These are phyloP conservation scores for Oryzias woworae DNA, from an alignment of 2,113 vertebrate species.

Conservation along the genomic window DNA sequence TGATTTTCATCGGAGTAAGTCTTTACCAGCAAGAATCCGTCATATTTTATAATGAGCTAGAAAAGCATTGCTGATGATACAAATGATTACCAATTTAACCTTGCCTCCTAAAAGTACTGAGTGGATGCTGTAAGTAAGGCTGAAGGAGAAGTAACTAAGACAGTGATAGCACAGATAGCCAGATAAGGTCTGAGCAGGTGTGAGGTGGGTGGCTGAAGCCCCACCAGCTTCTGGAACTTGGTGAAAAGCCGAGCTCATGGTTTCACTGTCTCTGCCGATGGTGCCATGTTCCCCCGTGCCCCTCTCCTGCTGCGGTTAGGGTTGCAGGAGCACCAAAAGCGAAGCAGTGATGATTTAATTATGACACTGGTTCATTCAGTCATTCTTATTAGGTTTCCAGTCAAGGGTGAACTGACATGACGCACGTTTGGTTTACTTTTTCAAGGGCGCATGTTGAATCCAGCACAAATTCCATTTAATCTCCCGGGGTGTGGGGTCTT, in stretches of 20 bases:
- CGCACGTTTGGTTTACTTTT: constrained; percentile 77
- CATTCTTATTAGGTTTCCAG: constrained; percentile 84
- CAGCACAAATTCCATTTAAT: constrained; percentile 85
- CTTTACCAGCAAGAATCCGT: no score
- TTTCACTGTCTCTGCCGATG: constrained; percentile 53
- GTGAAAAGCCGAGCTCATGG: constrained; percentile 29
- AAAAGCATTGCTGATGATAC: no score
- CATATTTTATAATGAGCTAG: no score
- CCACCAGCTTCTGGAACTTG: constrained; percentile 48
- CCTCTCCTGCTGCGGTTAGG: constrained; percentile 74
- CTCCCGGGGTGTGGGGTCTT: constrained; percentile 70
- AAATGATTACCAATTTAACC: constrained; percentile 12
- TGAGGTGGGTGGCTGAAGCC: constrained; percentile 55
- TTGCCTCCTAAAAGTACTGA: constrained; percentile 36
- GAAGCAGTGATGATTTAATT: constrained; percentile 93
- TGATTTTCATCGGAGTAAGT: no score
- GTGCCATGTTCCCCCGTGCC: constrained; percentile 54
- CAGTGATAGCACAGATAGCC: constrained; percentile 67
- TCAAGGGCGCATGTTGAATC: constrained; percentile 65
- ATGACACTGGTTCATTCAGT: constrained; percentile 89
- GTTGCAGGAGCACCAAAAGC: constrained; percentile 84
- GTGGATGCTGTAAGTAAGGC: constrained; percentile 71
- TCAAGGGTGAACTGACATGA: constrained; percentile 60
- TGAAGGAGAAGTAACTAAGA: constrained; percentile 75
- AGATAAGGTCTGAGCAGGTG: constrained; percentile 73